Evolutionary conservation across 1,140 invertebrate species (phyloP).

Genomic region (Cheumatopsyche charites): DNA sequence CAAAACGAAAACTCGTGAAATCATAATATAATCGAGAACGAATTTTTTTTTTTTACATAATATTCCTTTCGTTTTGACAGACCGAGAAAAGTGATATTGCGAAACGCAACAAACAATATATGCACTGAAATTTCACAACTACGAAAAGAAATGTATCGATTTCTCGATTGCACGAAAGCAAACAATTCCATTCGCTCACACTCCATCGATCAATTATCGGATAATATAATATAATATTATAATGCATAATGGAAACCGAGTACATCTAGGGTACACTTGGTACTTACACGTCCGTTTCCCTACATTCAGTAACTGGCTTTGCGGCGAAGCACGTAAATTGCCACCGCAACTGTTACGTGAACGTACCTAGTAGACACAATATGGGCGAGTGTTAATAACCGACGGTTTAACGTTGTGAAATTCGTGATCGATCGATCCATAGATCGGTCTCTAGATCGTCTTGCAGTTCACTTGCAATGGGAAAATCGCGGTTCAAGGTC

Average conservation of each 20-base stretch:
- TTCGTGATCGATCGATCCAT: slow-evolving; percentile 5
- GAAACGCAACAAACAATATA: too few species aligned
- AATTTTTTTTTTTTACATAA: too few species aligned
- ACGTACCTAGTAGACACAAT: not conserved
- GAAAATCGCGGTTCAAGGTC: not conserved
- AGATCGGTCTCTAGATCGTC: too few species aligned
- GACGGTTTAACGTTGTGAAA: slow-evolving; percentile 2
- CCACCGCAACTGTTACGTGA: slow-evolving; percentile 10
- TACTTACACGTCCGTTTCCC: too few species aligned
- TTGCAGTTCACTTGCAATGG: too few species aligned
- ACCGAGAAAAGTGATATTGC: too few species aligned
- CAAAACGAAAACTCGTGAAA: too few species aligned
- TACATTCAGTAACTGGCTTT: too few species aligned
- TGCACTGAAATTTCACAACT: too few species aligned
- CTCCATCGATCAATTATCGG: not conserved
- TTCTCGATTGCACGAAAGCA: not conserved
- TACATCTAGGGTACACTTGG: not conserved
- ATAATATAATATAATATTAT: slow-evolving; percentile 1
- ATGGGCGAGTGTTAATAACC: not conserved
- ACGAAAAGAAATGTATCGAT: not conserved
- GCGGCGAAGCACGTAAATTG: slow-evolving; percentile 10
- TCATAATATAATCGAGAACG: too few species aligned
- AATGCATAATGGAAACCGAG: not conserved
- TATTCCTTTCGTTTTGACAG: too few species aligned
- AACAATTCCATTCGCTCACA: not conserved